phyloP scores from a whole-genome alignment of 2,888 invertebrate genomes.

The Strigamia maritima region DNA sequence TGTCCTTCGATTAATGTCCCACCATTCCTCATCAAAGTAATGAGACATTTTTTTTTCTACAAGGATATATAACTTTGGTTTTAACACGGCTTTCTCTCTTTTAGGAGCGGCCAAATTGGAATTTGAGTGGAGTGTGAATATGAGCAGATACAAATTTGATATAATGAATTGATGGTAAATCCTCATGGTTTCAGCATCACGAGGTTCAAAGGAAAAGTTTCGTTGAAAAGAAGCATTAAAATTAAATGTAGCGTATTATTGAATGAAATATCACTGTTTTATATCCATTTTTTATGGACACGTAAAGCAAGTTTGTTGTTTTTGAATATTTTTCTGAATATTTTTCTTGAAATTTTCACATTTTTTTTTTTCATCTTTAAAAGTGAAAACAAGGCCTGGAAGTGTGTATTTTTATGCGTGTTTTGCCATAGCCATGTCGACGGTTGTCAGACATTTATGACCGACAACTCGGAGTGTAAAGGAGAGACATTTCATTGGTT shows the following conservation, averaged over 20 bases:
- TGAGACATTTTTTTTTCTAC: neutral
- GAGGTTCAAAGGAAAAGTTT: neutral
- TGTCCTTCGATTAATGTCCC: neutral
- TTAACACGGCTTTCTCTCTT: too few relatives aligned
- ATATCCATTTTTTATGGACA: too few relatives aligned
- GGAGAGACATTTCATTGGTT: constrained; percentile 31
- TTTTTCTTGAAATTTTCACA: neutral
- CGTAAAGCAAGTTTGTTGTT: too few relatives aligned
- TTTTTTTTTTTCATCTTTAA: neutral
- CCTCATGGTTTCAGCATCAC: neutral
- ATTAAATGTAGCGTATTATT: neutral
- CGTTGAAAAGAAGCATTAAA: neutral
- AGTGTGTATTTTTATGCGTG: constrained; percentile 30
- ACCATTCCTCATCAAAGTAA: neutral
- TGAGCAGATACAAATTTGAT: too few relatives aligned
- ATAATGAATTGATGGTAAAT: neutral
- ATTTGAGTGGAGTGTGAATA: neutral
- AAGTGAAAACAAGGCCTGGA: neutral
- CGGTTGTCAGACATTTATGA: constrained; percentile 34
- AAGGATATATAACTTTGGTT: too few relatives aligned
- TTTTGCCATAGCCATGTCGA: constrained; percentile 23
- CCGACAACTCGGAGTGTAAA: constrained; percentile 17
- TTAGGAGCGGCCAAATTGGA: neutral
- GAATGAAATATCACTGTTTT: too few relatives aligned
- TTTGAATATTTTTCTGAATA: too few relatives aligned